Percentiles rank a stretch among this genome's conserved stretches.
phyloP scores from a whole-genome alignment of 2,113 vertebrate genomes.

The Cyphomyrus plagiostoma region DNA sequence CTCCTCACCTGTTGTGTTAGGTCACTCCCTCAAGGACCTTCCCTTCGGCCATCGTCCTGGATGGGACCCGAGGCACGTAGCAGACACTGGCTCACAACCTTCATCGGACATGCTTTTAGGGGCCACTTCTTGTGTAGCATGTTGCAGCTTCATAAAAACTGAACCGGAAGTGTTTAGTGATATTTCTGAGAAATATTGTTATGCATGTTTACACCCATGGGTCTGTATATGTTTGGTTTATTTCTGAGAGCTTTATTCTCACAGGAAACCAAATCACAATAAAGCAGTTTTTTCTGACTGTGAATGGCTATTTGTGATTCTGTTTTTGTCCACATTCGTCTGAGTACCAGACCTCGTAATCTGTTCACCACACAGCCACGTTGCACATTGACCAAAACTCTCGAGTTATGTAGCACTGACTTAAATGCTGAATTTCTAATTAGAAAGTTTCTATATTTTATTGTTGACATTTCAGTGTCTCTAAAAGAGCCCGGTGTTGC shows the following conservation, averaged over 20 bases:
- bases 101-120: constrained; percentile 26
- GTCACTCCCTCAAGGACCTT: constrained; percentile 36
- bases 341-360: neutral
- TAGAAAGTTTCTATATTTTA: neutral
- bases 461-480: neutral
- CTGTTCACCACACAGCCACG: neutral
- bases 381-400: neutral
- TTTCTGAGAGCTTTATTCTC: constrained; percentile 45
- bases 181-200: constrained; percentile 29
- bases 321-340: neutral
- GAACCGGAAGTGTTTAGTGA: constrained; percentile 16
- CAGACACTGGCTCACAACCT: constrained; percentile 10
- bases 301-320: neutral
- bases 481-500: neutral
- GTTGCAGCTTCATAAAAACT: constrained; percentile 21
- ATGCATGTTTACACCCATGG: constrained; percentile 56
- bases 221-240: constrained; percentile 30
- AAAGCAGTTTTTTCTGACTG: constrained; percentile 39
- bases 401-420: neutral
- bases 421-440: neutral
- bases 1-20: neutral
- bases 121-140: constrained; percentile 28
- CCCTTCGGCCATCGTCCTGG: constrained; percentile 14
- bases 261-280: constrained; percentile 50
- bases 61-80: neutral